Evolutionary conservation across 2,797 vertebrate species (phyloP).

Genomic region (Dipus sagitta): DNA sequence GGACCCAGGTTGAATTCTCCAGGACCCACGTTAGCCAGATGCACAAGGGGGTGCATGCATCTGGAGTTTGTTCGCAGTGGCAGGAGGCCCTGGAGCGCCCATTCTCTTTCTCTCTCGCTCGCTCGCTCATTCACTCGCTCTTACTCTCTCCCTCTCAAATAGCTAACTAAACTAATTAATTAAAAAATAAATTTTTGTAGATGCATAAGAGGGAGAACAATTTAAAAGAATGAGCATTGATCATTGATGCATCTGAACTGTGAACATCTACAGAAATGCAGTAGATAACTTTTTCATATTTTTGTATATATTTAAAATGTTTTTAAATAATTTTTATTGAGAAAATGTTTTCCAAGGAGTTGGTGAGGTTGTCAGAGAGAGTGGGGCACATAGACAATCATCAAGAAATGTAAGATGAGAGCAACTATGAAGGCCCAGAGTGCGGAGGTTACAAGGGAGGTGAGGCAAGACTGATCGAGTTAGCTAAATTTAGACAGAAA

Average conservation of each 20-base stretch:
- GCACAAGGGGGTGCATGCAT: too few relatives aligned
- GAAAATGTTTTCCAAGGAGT: not conserved
- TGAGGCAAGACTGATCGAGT: not conserved
- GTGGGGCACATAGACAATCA: not conserved
- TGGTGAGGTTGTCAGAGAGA: accelerated
- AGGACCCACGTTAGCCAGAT: too few relatives aligned
- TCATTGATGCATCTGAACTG: too few relatives aligned
- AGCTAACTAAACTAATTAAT: not conserved
- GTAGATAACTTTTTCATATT: not conserved
- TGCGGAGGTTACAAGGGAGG: too few relatives aligned
- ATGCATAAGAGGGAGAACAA: not conserved
- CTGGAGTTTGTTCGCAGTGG: too few relatives aligned
- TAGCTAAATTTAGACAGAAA: not conserved
- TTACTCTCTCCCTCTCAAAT: too few relatives aligned
- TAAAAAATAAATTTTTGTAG: not conserved
- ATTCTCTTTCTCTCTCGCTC: too few relatives aligned
- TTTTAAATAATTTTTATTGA: not conserved
- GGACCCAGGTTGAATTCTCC: too few relatives aligned
- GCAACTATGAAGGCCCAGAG: not conserved
- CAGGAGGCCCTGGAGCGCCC: too few relatives aligned
- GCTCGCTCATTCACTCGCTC: too few relatives aligned
- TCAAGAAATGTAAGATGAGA: not conserved
- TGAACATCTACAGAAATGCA: not conserved
- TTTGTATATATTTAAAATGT: not conserved
- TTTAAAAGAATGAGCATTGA: not conserved